Percentiles rank a stretch among this genome's conserved stretches.
These are phyloP conservation scores for Anthrax anthrax DNA, from an alignment of 2,888 invertebrate genomes.

Conservation along the genomic window DNA sequence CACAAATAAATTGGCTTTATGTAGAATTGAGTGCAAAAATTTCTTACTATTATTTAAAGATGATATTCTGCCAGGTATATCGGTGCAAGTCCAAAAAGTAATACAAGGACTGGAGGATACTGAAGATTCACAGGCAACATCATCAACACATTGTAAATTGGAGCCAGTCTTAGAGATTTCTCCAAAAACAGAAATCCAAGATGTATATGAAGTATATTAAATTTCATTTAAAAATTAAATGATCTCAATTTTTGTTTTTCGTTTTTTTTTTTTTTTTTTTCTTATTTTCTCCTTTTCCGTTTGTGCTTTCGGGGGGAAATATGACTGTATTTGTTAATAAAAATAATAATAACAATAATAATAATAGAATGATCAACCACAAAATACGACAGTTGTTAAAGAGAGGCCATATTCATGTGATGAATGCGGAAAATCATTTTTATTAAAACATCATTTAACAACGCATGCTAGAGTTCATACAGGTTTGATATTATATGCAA, in stretches of 20 bases:
- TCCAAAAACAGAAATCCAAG: constrained; percentile 34
- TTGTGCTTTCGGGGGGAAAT: background rate
- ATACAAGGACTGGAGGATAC: constrained; percentile 35
- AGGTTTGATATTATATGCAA: constrained; percentile 31
- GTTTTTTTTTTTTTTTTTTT: background rate
- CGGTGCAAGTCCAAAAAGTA: constrained; percentile 36
- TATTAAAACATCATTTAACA: constrained; percentile 69
- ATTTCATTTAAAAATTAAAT: background rate
- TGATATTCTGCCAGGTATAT: constrained; percentile 35
- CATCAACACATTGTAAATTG: constrained; percentile 32
- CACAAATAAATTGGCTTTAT: background rate
- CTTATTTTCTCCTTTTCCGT: background rate
- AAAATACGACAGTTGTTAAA: constrained; percentile 37
- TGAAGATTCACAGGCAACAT: constrained; percentile 34
- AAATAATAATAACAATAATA: too few species aligned
- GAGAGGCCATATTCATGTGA: constrained; percentile 69
- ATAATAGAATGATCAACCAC: constrained; percentile 27
- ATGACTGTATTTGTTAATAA: too few species aligned
- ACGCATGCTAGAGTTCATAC: constrained; percentile 72
- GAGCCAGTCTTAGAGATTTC: constrained; percentile 35
- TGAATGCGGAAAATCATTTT: constrained; percentile 71
- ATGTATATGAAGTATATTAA: constrained; percentile 15
- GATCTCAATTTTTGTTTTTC: background rate
- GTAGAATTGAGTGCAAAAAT: constrained; percentile 3
- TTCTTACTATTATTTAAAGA: constrained; percentile 17